Percentiles rank a stretch among this genome's conserved stretches.
These are phyloP conservation scores for Holacanthella duospinosa DNA, from an alignment of 2,888 invertebrate species.

Conservation along the genomic window DNA sequence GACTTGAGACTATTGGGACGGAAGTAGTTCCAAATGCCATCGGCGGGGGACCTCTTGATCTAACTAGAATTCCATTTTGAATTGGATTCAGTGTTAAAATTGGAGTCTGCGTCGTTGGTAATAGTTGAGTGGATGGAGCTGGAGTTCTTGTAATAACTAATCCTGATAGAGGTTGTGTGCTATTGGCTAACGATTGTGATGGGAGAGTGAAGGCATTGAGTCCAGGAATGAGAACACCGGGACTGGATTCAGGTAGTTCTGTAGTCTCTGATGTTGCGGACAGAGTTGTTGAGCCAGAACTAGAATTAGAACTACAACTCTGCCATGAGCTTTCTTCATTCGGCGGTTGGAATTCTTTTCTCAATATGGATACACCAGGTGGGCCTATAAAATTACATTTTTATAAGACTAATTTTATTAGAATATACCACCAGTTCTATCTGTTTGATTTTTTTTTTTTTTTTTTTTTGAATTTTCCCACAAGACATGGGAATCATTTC, in stretches of 20 bases:
- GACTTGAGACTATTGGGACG: no score
- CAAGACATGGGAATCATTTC: no score
- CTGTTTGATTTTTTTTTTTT: no score
- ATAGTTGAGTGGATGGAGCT: neutral
- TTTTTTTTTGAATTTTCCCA: no score
- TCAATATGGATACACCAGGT: conserved; percentile 26
- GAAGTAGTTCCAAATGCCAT: neutral
- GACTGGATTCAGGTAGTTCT: conserved; percentile 18
- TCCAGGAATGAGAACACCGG: neutral
- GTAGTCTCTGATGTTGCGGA: conserved; percentile 59
- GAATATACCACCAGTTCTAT: no score
- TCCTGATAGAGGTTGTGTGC: neutral
- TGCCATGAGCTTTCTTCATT: conserved; percentile 37
- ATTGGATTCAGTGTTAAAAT: neutral
- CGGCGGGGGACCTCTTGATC: neutral
- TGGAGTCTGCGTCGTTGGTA: neutral
- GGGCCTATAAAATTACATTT: no score
- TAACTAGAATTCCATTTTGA: neutral
- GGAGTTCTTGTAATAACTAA: neutral
- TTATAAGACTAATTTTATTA: no score
- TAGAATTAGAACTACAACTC: conserved; percentile 40
- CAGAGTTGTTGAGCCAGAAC: conserved; percentile 71
- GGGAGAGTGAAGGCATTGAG: neutral
- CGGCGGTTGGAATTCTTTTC: conserved; percentile 37
- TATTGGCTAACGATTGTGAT: neutral